Evolutionary conservation across 1,140 invertebrate genomes (phyloP).

Genomic region (Lepidurus arcticus): DNA sequence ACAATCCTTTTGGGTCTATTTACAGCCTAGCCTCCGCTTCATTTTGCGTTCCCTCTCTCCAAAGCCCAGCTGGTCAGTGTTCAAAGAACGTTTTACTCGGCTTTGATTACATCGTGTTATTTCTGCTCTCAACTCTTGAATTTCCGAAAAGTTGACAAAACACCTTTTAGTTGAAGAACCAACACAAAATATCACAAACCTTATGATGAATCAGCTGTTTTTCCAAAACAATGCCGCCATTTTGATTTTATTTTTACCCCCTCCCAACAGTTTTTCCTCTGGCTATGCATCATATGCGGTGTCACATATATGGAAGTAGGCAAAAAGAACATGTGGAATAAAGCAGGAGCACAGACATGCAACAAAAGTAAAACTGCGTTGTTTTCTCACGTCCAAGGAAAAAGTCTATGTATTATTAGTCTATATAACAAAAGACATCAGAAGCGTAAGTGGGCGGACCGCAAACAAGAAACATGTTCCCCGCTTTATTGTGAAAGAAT

Average conservation of each 20-base stretch:
- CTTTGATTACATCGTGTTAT: neutral
- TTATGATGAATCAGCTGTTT: neutral
- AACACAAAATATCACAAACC: neutral
- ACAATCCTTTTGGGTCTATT: neutral
- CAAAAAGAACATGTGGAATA: neutral
- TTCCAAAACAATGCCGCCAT: neutral
- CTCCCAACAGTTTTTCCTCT: neutral
- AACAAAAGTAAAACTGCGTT: neutral
- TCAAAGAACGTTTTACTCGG: constrained; percentile 6
- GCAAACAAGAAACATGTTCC: too few species aligned
- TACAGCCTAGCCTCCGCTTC: neutral
- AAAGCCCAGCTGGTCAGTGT: constrained; percentile 1
- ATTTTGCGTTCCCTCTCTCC: neutral
- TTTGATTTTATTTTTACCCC: neutral
- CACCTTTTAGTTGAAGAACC: neutral
- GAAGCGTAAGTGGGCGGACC: too few species aligned
- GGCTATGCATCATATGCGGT: constrained; percentile 13
- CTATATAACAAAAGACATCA: neutral
- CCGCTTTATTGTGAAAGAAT: too few species aligned
- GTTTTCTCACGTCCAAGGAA: neutral
- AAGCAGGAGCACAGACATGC: neutral
- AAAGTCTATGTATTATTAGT: neutral
- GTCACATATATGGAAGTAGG: constrained; percentile 4
- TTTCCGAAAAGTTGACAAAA: neutral
- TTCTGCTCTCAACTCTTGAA: neutral